Evolutionary conservation across 1,140 invertebrate genomes (phyloP), one percentile per base, ranked within the genome.

Genomic region (Pemphigus obesinymphae): DNA sequence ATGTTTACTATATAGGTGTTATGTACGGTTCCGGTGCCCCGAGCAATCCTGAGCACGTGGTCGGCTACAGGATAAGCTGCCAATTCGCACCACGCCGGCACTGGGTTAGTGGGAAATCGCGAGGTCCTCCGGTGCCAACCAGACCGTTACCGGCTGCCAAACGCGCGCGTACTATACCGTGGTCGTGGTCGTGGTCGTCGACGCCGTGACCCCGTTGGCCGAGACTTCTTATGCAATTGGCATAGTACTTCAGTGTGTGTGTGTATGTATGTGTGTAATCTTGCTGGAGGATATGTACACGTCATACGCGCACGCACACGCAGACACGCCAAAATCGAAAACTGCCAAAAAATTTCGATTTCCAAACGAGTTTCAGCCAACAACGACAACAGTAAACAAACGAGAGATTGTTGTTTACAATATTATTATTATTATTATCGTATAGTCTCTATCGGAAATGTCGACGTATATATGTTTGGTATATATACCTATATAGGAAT

Each of bases 181-280:
- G 72, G 50, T 55, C 75, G 75, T 55, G 34, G 75, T 61, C 53
- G 68, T 70, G n/a, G 50, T 26, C 53, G 68, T 43, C 23, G 40
- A 26, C 23, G 53, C 75, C 75, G 34, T 78, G 75, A 78, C 75
- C 75, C 53, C 53, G 75, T 78, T 78, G 75, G 75, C 75, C 53
- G n/a, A 58, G 48, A 55, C 48, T 61, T 78, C 75, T 78, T 58
- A 78, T 58, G 75, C 75, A 78, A 78, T 78, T 78, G 75, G 75
- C 75, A 58, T 58, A 17, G n/a, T 37, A 20, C 20, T 17, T 53
- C 20, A 15, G 29, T 53, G 72, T 75, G 48, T 53, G 20, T 29
- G 29, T 20, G 17, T 43, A 7, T 53, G 48, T 15, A 34, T n/a
- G 66, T 70, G 20, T 43, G 34, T 15, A 55, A 5, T 55, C n/a